Conservation (phyloP, 2,113 vertebrate genomes). For the Eleginops maclovinus region DNA sequence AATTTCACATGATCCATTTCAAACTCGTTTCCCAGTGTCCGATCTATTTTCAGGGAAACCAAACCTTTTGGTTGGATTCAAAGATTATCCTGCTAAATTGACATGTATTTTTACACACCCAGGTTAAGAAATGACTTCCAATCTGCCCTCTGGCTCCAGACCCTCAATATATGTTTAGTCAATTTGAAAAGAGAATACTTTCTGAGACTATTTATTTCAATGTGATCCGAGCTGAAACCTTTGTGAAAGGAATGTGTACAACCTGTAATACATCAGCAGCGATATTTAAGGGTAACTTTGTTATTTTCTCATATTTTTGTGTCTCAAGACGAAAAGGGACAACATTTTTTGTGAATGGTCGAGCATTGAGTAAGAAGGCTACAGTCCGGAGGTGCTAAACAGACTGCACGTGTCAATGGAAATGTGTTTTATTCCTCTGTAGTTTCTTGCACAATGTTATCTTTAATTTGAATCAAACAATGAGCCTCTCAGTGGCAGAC, state of each 20-base stretch:
- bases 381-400: too few species aligned
- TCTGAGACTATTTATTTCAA: constrained; percentile 14
- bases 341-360: too few species aligned
- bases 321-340: too few species aligned
- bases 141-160: not conserved
- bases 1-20: too few species aligned
- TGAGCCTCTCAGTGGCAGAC: too few species aligned
- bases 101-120: not conserved
- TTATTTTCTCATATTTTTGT: too few species aligned
- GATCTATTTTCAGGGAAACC: not conserved
- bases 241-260: constrained; percentile 28
- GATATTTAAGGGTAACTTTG: not conserved
- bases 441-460: too few species aligned
- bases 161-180: not conserved
- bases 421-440: too few species aligned
- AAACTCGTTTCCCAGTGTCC: too few species aligned
- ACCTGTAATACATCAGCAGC: not conserved
- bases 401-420: too few species aligned
- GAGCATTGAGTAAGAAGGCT: too few species aligned
- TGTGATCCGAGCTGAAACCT: not conserved
- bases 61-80: not conserved
- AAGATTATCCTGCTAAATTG: not conserved
- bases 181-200: constrained; percentile 13
- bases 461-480: too few species aligned
- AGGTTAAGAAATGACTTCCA: not conserved